phyloP scores from a whole-genome alignment of 2,113 vertebrate genomes.

The Mustelus asterias region DNA sequence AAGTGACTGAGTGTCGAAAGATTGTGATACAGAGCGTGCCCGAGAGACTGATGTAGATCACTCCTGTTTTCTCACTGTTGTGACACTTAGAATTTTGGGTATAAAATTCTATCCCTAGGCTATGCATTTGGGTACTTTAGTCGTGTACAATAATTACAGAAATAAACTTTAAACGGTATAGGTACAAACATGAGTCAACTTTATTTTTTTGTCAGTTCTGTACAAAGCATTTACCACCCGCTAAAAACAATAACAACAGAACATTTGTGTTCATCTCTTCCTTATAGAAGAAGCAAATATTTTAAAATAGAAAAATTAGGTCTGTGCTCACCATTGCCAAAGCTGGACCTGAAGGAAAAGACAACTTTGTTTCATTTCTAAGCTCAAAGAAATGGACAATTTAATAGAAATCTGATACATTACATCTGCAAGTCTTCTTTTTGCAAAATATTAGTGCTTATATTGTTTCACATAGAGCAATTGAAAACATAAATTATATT shows the following conservation, averaged over 20 bases:
- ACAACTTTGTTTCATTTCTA: not conserved
- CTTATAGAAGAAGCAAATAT: no score
- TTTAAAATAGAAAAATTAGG: conserved; percentile 7
- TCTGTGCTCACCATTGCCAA: not conserved
- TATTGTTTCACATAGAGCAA: not conserved
- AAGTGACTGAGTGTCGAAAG: no score
- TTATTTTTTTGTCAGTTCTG: conserved; percentile 19
- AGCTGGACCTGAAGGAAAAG: not conserved
- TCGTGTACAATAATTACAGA: not conserved
- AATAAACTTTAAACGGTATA: not conserved
- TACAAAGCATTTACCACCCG: conserved; percentile 29
- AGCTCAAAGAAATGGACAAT: not conserved
- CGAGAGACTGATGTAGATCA: no score
- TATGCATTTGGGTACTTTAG: not conserved
- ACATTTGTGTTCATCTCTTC: not conserved
- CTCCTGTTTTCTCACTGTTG: no score
- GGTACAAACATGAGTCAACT: not conserved
- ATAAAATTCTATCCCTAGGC: not conserved
- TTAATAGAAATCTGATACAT: not conserved
- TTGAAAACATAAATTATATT: not conserved
- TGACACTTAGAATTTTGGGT: no score
- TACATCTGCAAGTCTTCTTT: not conserved
- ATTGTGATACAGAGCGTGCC: no score
- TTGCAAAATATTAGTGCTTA: not conserved
- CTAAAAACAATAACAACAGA: conserved; percentile 11